These are phyloP conservation scores for Falco cherrug DNA, from an alignment of 2,797 vertebrate species.

Conservation along the genomic window DNA sequence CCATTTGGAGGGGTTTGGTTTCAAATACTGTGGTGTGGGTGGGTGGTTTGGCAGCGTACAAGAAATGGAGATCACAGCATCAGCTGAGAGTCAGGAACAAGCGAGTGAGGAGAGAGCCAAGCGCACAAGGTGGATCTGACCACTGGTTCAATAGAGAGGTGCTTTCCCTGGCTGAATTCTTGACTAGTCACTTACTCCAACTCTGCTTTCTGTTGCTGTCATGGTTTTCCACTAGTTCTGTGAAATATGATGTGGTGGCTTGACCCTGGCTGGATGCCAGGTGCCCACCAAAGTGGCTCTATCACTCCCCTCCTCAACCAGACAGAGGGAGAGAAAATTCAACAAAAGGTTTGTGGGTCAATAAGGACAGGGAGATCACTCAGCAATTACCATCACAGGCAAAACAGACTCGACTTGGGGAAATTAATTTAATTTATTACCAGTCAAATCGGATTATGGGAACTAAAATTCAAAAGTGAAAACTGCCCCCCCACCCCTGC, in stretches of 20 bases:
- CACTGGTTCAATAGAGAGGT: background rate
- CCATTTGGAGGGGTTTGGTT: background rate
- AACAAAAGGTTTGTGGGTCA: no score
- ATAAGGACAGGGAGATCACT: no score
- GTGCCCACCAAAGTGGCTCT: no score
- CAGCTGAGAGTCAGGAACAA: background rate
- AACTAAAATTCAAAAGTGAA: no score
- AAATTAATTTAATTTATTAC: no score
- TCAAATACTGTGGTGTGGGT: accelerated
- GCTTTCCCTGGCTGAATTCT: background rate
- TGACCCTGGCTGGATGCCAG: no score
- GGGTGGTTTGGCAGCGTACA: background rate
- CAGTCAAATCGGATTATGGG: no score
- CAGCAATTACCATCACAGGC: no score
- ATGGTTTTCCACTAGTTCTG: background rate
- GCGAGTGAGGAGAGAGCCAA: background rate
- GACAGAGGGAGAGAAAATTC: no score
- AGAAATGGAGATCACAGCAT: background rate
- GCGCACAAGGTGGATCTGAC: background rate
- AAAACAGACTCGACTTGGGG: no score
- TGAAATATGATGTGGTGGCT: background rate
- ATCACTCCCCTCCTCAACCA: no score
- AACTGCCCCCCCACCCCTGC: no score
- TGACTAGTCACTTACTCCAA: background rate
- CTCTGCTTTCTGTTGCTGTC: background rate